Conservation (phyloP, 2,888 invertebrate species). For the Patella ulyssiponensis region DNA sequence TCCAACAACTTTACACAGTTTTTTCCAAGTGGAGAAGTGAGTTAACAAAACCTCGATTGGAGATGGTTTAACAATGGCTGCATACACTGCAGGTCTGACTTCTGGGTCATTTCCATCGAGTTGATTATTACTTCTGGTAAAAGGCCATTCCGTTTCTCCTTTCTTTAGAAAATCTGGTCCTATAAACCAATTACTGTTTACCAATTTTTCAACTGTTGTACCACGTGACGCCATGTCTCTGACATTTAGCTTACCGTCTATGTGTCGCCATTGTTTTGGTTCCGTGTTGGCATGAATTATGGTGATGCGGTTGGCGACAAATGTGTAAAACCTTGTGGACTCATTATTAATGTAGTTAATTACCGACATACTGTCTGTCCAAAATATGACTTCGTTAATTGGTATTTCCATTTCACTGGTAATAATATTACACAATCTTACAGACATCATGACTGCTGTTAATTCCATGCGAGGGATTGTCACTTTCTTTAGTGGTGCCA, state of each 20-base stretch:
- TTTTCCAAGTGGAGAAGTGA: neutral
- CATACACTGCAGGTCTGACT: neutral
- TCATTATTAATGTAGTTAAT: slow-evolving; percentile 18
- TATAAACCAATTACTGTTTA: slow-evolving; percentile 1
- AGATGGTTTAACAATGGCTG: neutral
- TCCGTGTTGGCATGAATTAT: slow-evolving; percentile 13
- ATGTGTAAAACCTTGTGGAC: slow-evolving; percentile 14
- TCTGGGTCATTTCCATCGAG: slow-evolving; percentile 1
- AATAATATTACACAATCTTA: neutral
- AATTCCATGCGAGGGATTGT: slow-evolving; percentile 24
- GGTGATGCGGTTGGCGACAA: slow-evolving; percentile 14
- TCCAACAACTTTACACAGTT: slow-evolving; percentile 1
- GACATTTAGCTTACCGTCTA: neutral
- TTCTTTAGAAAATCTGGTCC: slow-evolving; percentile 9
- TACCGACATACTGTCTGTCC: neutral
- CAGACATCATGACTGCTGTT: slow-evolving; percentile 17
- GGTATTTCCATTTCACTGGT: neutral
- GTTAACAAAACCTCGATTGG: neutral
- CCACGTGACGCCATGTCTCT: neutral
- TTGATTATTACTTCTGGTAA: neutral
- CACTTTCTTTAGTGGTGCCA: slow-evolving; percentile 16
- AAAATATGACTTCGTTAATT: slow-evolving; percentile 8
- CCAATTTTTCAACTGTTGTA: neutral
- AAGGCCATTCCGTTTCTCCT: neutral
- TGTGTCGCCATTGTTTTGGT: neutral